Conservation (phyloP, 2,888 invertebrate species). For the Diaperis boleti region DNA sequence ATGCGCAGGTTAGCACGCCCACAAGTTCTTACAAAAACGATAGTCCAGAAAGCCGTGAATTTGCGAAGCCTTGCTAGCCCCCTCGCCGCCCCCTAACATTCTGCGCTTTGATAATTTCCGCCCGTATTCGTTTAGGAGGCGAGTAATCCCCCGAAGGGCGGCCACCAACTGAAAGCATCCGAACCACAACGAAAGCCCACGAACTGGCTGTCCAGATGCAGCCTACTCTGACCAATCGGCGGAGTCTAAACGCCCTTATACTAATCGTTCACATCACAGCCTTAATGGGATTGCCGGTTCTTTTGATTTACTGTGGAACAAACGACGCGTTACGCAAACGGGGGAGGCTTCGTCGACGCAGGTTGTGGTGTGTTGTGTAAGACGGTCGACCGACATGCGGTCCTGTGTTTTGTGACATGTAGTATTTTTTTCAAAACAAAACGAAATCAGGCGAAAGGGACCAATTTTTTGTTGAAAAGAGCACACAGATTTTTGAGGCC, state of each 20-base stretch:
- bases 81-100: neutral
- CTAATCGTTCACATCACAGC: conserved; percentile 43
- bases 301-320: conserved; percentile 18
- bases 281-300: conserved; percentile 21
- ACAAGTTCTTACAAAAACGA: too few species aligned
- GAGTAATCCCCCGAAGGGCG: conserved; percentile 88
- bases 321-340: conserved; percentile 6
- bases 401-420: conserved; percentile 22
- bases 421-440: neutral
- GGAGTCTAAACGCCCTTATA: conserved; percentile 42
- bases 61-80: neutral
- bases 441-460: conserved; percentile 26
- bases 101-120: neutral
- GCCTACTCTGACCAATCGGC: conserved; percentile 83
- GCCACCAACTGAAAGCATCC: conserved; percentile 82
- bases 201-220: conserved; percentile 89
- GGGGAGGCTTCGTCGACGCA: conserved; percentile 19
- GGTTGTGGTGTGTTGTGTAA: conserved; percentile 35
- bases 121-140: conserved; percentile 76
- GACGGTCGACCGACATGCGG: conserved; percentile 21
- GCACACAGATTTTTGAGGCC: conserved; percentile 13
- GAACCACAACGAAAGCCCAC: conserved; percentile 86
- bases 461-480: conserved; percentile 20
- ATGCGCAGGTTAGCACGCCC: too few species aligned
- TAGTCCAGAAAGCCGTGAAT: too few species aligned